Conservation (phyloP, 1,140 invertebrate genomes). For the Anoplophora glabripennis region DNA sequence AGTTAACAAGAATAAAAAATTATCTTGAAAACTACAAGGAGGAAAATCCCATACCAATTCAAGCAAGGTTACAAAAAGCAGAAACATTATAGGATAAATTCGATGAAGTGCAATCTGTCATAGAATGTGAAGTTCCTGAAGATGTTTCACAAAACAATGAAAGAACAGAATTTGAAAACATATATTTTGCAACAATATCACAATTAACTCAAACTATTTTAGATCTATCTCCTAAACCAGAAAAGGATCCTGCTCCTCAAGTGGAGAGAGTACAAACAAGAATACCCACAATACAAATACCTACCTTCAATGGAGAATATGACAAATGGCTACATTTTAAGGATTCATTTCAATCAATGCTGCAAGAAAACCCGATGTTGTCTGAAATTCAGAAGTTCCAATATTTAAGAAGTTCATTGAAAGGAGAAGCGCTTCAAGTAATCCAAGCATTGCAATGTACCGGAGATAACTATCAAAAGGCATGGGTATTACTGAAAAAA, state of each 20-base stretch:
- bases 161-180: too few relatives aligned
- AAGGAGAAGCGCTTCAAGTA: neutral
- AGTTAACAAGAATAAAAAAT: too few relatives aligned
- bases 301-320: constrained; percentile 35
- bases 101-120: neutral
- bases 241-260: neutral
- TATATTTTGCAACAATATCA: too few relatives aligned
- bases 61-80: too few relatives aligned
- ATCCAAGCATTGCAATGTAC: neutral
- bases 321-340: constrained; percentile 38
- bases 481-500: constrained; percentile 38
- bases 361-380: constrained; percentile 31
- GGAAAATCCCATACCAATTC: too few relatives aligned
- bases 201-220: too few relatives aligned
- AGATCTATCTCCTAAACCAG: too few relatives aligned
- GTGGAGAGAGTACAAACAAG: neutral
- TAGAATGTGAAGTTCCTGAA: neutral
- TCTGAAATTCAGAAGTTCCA: constrained; percentile 8
- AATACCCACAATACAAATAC: constrained; percentile 20
- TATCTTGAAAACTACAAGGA: too few relatives aligned
- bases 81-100: too few relatives aligned
- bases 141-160: too few relatives aligned
- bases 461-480: constrained; percentile 35
- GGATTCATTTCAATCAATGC: constrained; percentile 37
- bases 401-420: neutral